Evolutionary conservation across 1,140 invertebrate genomes (phyloP).

Genomic region (Agrilus planipennis): DNA sequence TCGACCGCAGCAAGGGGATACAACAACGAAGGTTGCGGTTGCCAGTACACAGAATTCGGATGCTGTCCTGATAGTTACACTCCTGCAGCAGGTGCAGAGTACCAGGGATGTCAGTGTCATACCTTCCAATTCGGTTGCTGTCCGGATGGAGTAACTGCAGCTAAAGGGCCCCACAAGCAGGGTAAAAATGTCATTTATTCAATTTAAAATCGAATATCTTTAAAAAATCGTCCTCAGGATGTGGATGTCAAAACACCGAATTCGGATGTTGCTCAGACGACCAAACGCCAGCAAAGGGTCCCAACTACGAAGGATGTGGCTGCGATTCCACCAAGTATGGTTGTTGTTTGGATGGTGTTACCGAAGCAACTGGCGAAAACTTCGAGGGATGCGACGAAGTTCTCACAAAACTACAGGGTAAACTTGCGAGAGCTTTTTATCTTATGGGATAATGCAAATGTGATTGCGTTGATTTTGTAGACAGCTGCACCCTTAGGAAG

Average conservation of each 20-base stretch:
- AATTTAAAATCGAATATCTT: background rate
- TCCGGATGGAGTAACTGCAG: constrained; percentile 71
- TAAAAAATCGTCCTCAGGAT: constrained; percentile 41
- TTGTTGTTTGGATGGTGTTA: constrained; percentile 75
- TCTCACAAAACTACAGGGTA: constrained; percentile 52
- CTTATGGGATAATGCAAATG: too few relatives aligned
- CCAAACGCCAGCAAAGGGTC: constrained; percentile 58
- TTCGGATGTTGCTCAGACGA: constrained; percentile 83
- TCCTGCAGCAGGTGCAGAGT: constrained; percentile 52
- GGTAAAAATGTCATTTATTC: constrained; percentile 30
- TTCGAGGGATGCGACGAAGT: constrained; percentile 69
- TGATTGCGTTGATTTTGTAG: constrained; percentile 33
- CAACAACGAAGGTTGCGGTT: constrained; percentile 73
- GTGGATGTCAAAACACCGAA: constrained; percentile 65
- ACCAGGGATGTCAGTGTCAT: constrained; percentile 71
- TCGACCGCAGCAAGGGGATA: constrained; percentile 65
- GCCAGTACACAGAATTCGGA: constrained; percentile 61
- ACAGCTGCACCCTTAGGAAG: constrained; percentile 57
- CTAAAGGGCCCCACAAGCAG: constrained; percentile 61
- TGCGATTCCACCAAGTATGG: constrained; percentile 70
- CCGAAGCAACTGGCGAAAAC: constrained; percentile 65
- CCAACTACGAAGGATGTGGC: constrained; percentile 56
- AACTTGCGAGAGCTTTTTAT: too few relatives aligned
- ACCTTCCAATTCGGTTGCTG: constrained; percentile 90
- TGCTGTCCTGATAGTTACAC: constrained; percentile 80